Percentiles rank a stretch among this genome's conserved stretches.
These are phyloP conservation scores for Apodemia zela DNA, from an alignment of 2,888 invertebrate species.

Conservation along the genomic window DNA sequence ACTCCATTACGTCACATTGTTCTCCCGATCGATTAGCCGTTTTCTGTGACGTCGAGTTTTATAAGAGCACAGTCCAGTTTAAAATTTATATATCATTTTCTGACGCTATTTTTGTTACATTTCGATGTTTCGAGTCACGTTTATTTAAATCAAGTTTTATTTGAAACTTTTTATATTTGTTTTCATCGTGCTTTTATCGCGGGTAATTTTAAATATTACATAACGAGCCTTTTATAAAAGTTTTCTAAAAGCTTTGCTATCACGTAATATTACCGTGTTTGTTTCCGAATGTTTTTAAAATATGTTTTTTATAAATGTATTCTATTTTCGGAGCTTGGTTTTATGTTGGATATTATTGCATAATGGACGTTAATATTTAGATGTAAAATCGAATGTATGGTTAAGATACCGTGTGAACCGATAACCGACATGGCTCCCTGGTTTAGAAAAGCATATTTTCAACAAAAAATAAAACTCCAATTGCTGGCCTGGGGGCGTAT, in stretches of 20 bases:
- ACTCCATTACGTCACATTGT: constrained; percentile 72
- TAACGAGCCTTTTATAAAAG: constrained; percentile 15
- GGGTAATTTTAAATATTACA: constrained; percentile 15
- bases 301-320: constrained; percentile 17
- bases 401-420: constrained; percentile 62
- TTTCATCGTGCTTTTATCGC: constrained; percentile 14
- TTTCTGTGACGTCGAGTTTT: constrained; percentile 59
- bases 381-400: constrained; percentile 27
- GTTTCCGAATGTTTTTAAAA: constrained; percentile 21
- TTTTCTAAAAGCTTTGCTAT: constrained; percentile 16
- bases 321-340: constrained; percentile 16
- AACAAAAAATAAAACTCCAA: constrained; percentile 66
- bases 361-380: constrained; percentile 20
- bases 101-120: constrained; percentile 25
- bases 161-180: constrained; percentile 22
- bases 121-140: constrained; percentile 29
- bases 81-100: constrained; percentile 27
- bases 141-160: constrained; percentile 26
- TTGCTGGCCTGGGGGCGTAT: constrained; percentile 67
- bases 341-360: constrained; percentile 22
- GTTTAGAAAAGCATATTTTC: constrained; percentile 56
- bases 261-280: constrained; percentile 19
- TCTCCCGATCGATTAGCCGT: constrained; percentile 69
- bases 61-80: constrained; percentile 46
- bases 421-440: constrained; percentile 53